phyloP scores from a whole-genome alignment of 2,888 invertebrate genomes.

The Anaspis maculata region DNA sequence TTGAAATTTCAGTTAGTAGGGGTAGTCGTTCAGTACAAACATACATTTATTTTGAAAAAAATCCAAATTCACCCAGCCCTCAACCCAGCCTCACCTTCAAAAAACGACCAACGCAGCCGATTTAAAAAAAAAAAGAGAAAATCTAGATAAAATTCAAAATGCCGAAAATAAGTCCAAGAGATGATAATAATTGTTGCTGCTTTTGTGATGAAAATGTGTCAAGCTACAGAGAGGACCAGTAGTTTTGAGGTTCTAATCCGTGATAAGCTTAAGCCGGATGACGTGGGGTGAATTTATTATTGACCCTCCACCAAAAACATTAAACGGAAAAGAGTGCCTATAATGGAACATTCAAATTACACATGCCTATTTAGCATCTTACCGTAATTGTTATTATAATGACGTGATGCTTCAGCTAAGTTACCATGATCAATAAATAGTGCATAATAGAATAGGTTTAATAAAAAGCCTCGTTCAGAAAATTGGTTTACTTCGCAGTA shows the following conservation, averaged over 20 bases:
- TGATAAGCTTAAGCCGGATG: conserved; percentile 16
- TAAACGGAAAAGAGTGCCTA: conserved; percentile 12
- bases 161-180: too few species aligned
- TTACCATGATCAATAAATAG: background rate
- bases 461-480: too few species aligned
- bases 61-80: too few species aligned
- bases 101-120: background rate
- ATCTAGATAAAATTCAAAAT: background rate
- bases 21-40: too few species aligned
- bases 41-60: too few species aligned
- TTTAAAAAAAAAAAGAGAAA: conserved; percentile 2
- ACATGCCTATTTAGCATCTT: conserved; percentile 13
- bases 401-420: too few species aligned
- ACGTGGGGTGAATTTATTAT: conserved; percentile 15
- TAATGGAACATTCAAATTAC: conserved; percentile 10
- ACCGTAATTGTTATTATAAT: conserved; percentile 3
- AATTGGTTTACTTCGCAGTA: too few species aligned
- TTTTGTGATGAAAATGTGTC: background rate
- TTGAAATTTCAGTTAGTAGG: too few species aligned
- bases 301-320: conserved; percentile 10
- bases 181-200: too few species aligned
- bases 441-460: background rate
- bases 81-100: too few species aligned
- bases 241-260: conserved; percentile 18
- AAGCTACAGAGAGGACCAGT: conserved; percentile 9